Evolutionary conservation across 2,113 vertebrate genomes (phyloP).

Genomic region (Psittacus erithacus): DNA sequence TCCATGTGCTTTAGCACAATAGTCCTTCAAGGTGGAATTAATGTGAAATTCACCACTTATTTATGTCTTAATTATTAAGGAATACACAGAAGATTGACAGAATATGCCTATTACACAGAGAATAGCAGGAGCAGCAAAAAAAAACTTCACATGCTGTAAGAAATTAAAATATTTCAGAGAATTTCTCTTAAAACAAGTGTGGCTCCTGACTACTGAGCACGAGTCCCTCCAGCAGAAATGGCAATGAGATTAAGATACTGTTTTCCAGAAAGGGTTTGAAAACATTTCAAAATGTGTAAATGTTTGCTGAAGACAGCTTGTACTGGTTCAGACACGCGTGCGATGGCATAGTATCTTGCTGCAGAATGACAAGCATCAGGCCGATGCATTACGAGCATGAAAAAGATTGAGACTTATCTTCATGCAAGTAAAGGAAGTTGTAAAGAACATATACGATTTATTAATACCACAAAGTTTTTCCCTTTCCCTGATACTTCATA

Average conservation of each 20-base stretch:
- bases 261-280: not conserved
- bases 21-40: not conserved
- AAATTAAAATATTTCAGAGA: conserved; percentile 29
- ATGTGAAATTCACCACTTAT: not conserved
- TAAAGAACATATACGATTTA: not conserved
- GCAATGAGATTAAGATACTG: not conserved
- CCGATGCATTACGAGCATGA: not conserved
- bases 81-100: not conserved
- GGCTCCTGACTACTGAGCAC: not conserved
- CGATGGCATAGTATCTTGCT: not conserved
- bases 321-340: not conserved
- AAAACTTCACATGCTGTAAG: not conserved
- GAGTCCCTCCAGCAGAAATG: not conserved
- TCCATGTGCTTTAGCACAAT: not conserved
- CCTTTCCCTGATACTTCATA: not conserved
- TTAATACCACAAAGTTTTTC: not conserved
- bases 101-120: not conserved
- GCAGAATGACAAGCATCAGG: not conserved
- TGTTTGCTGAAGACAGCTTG: not conserved
- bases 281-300: not conserved
- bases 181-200: not conserved
- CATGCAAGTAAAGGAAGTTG: not conserved
- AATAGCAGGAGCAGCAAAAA: conserved; percentile 42
- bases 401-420: not conserved
- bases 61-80: not conserved